Conservation (phyloP, 2,797 vertebrate species). For the Aplochiton taeniatus region DNA sequence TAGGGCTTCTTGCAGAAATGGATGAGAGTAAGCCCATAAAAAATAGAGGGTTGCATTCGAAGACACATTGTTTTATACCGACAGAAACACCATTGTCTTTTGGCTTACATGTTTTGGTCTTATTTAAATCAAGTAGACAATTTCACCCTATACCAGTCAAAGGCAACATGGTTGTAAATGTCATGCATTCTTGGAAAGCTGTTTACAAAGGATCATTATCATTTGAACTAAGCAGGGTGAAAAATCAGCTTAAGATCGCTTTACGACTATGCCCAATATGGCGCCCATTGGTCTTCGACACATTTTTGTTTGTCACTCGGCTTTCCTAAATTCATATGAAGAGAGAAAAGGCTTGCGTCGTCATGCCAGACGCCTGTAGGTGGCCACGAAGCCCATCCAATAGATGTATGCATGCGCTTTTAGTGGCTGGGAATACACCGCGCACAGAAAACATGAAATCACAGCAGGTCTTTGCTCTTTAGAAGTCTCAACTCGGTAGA, state of each 20-base stretch:
- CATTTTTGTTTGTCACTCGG: conserved; percentile 71
- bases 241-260: conserved; percentile 43
- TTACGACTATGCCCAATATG: conserved; percentile 73
- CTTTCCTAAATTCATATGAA: conserved; percentile 72
- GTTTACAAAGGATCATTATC: conserved; percentile 18
- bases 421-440: conserved; percentile 14
- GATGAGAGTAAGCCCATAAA: conserved; percentile 54
- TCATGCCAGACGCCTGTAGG: conserved; percentile 70
- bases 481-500: too few relatives aligned
- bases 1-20: conserved; percentile 63
- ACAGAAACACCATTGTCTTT: neutral
- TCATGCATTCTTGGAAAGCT: conserved; percentile 31
- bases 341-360: conserved; percentile 43
- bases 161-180: conserved; percentile 36
- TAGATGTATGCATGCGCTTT: conserved; percentile 22
- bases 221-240: conserved; percentile 24
- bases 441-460: conserved; percentile 24
- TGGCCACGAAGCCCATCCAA: conserved; percentile 44
- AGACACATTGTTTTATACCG: conserved; percentile 38
- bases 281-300: conserved; percentile 75
- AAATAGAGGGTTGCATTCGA: conserved; percentile 34
- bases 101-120: neutral
- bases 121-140: neutral
- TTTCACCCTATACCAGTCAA: conserved; percentile 2
- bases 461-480: conserved; percentile 6